Conservation (phyloP, 2,888 invertebrate species). For the Agrenia bidenticulata region DNA sequence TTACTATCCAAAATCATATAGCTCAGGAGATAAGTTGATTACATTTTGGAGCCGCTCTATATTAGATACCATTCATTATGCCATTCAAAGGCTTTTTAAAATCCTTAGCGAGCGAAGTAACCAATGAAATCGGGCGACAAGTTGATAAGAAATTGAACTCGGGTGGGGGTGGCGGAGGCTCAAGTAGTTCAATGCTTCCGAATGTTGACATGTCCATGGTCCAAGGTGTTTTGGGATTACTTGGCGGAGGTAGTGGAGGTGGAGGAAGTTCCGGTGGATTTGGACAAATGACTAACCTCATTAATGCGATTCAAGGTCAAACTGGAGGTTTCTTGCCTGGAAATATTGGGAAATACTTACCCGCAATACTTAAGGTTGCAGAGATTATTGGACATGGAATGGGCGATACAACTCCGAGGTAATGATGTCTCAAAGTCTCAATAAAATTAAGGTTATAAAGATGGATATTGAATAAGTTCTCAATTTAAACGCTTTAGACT, state of each 20-base stretch:
- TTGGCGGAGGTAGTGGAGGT: slow-evolving; percentile 27
- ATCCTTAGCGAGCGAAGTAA: neutral
- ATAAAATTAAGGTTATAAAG: neutral
- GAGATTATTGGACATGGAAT: slow-evolving; percentile 49
- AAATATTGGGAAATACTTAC: slow-evolving; percentile 34
- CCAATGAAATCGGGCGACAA: neutral
- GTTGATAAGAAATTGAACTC: neutral
- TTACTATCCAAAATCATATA: too few species aligned
- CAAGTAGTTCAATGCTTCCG: too few species aligned
- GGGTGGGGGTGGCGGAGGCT: neutral
- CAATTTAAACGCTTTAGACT: too few species aligned
- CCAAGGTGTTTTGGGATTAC: slow-evolving; percentile 41
- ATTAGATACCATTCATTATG: too few species aligned
- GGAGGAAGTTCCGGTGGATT: slow-evolving; percentile 30
- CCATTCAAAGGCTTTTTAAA: slow-evolving; percentile 1
- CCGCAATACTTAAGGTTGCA: slow-evolving; percentile 47
- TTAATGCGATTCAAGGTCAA: slow-evolving; percentile 39
- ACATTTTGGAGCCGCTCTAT: too few species aligned
- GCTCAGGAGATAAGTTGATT: too few species aligned
- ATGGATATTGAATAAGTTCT: neutral
- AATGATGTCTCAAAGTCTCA: neutral
- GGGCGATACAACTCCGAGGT: slow-evolving; percentile 41
- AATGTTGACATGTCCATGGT: slow-evolving; percentile 37
- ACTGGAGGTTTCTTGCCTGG: slow-evolving; percentile 42
- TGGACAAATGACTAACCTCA: slow-evolving; percentile 22